A percentile compares a stretch with the other conserved stretches of the same genome.
These are phyloP conservation scores for Bubo blakistoni DNA, from an alignment of 2,113 vertebrate species.

Conservation along the genomic window DNA sequence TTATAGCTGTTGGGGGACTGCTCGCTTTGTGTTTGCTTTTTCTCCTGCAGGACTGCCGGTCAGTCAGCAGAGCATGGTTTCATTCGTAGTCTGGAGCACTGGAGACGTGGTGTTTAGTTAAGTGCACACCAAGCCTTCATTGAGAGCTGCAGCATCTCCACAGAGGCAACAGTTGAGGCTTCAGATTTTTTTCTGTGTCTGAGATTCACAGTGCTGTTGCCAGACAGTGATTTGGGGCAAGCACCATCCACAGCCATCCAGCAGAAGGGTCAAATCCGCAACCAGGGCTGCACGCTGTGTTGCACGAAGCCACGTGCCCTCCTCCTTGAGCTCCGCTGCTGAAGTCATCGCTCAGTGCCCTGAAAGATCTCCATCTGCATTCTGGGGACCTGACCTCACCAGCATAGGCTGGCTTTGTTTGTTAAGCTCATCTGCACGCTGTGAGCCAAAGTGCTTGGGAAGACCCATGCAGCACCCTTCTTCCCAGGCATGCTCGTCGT, in stretches of 20 bases:
- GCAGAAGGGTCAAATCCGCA: not conserved
- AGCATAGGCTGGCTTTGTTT: not conserved
- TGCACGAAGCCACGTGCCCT: not conserved
- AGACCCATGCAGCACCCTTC: slow-evolving; percentile 5
- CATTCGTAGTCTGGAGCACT: not conserved
- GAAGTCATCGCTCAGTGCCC: not conserved
- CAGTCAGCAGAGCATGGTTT: not conserved
- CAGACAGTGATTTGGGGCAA: accelerated
- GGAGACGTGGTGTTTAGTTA: not conserved
- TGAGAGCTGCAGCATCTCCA: not conserved
- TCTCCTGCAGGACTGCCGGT: not conserved
- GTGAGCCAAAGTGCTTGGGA: not conserved
- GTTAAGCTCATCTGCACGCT: accelerated
- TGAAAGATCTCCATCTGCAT: not conserved
- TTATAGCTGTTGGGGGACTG: not conserved
- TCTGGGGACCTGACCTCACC: accelerated
- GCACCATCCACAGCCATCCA: not conserved
- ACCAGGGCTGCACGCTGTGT: accelerated
- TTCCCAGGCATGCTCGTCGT: not conserved
- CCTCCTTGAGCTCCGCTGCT: not conserved
- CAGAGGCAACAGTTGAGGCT: not conserved
- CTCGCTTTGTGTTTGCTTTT: not conserved
- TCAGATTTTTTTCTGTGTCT: not conserved
- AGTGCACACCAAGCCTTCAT: not conserved
- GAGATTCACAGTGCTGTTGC: accelerated